Conservation (phyloP, 2,113 vertebrate species). For the Hassar affinis region DNA sequence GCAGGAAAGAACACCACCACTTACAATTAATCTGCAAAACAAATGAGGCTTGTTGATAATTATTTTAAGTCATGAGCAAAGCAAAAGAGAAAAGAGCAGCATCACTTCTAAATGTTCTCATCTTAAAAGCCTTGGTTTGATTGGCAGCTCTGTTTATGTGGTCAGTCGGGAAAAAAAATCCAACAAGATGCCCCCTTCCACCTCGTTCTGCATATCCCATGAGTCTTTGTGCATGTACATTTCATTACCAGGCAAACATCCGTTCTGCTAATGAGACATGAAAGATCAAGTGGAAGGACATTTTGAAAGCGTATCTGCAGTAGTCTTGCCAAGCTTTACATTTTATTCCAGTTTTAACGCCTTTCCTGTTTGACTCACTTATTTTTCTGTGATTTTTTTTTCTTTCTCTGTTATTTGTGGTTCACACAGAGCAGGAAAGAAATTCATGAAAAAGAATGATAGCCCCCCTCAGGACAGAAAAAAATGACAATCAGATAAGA, state of each 20-base stretch:
- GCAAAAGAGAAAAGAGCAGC: not conserved
- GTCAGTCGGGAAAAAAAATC: not conserved
- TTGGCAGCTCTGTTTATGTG: conserved; percentile 14
- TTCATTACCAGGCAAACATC: conserved; percentile 23
- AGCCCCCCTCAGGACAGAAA: not conserved
- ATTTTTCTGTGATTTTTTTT: not conserved
- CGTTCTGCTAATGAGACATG: conserved; percentile 17
- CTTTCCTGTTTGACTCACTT: not conserved
- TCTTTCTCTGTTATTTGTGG: not conserved
- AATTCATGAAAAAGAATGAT: not conserved
- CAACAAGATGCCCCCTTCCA: not conserved
- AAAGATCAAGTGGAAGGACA: conserved; percentile 15
- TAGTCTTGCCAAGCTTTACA: not conserved
- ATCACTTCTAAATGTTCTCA: not conserved
- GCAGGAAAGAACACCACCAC: not conserved
- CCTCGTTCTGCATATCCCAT: not conserved
- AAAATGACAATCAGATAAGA: conserved; percentile 7
- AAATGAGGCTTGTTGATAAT: not conserved
- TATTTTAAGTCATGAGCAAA: not conserved
- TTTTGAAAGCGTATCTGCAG: not conserved
- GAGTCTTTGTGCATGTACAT: conserved; percentile 18
- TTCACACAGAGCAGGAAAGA: not conserved
- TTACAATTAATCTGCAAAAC: conserved; percentile 12
- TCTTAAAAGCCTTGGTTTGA: conserved; percentile 7
- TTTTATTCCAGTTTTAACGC: not conserved